Evolutionary conservation across 2,113 vertebrate genomes (phyloP).

Genomic region (Aegithalos caudatus): DNA sequence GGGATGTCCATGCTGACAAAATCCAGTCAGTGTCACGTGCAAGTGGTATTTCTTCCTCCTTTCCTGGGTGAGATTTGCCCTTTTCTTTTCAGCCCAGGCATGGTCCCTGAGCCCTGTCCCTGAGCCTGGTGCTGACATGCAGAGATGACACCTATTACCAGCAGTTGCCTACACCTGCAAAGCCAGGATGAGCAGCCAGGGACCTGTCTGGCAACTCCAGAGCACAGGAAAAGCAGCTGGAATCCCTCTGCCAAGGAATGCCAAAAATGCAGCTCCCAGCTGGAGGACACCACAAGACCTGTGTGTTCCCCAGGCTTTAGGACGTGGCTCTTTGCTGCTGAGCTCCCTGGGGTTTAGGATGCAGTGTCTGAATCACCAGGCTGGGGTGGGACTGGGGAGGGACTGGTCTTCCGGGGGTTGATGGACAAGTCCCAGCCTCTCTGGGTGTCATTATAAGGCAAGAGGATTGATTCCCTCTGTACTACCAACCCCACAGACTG

Average conservation of each 20-base stretch:
- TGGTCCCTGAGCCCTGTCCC: too few species aligned
- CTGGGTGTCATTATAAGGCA: neutral
- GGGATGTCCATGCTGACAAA: neutral
- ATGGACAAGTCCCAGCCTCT: neutral
- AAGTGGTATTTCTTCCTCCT: neutral
- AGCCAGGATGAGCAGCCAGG: neutral
- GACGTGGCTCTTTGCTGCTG: neutral
- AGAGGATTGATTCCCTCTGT: neutral
- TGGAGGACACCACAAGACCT: neutral
- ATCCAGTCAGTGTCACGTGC: neutral
- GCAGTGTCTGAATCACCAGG: neutral
- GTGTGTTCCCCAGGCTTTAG: neutral
- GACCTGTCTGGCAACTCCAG: neutral
- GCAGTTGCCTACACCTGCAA: too few species aligned
- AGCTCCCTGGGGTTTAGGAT: neutral
- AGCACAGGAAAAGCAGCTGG: neutral
- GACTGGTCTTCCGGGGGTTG: neutral
- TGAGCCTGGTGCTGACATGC: neutral
- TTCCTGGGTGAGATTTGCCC: neutral
- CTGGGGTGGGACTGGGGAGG: neutral
- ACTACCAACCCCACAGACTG: accelerated
- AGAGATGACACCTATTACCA: neutral
- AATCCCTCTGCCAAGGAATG: neutral
- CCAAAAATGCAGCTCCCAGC: neutral
- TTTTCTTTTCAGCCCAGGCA: neutral